phyloP scores from a whole-genome alignment of 2,888 invertebrate species.

The Callyntrura sp. region DNA sequence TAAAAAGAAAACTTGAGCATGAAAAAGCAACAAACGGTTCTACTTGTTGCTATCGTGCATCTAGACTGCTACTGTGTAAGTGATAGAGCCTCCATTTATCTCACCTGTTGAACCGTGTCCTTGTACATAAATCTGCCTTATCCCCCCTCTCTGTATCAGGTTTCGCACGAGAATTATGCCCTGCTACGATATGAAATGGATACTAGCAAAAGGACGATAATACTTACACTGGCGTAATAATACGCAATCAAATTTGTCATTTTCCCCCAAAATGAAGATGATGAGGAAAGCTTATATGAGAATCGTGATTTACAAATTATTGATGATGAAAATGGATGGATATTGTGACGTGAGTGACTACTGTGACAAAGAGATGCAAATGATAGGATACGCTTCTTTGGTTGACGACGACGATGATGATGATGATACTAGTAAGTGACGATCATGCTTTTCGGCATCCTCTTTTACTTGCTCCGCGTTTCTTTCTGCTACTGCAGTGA shows the following conservation, averaged over 20 bases:
- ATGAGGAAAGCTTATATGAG: conserved; percentile 63
- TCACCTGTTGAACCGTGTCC: conserved; percentile 77
- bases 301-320: conserved; percentile 76
- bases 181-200: not conserved
- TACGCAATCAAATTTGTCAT: too few species aligned
- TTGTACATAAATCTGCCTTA: too few species aligned
- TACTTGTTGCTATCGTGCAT: not conserved
- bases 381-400: too few species aligned
- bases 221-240: conserved; percentile 33
- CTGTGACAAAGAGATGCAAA: conserved; percentile 19
- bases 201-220: not conserved
- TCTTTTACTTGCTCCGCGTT: conserved; percentile 1
- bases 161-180: not conserved
- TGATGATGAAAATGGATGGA: conserved; percentile 66
- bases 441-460: conserved; percentile 68
- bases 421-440: too few species aligned
- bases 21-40: conserved; percentile 61
- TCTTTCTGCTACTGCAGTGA: conserved; percentile 51
- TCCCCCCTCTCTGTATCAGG: conserved; percentile 22
- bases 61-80: conserved; percentile 26
- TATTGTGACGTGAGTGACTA: conserved; percentile 76
- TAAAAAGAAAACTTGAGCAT: conserved; percentile 55
- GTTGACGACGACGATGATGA: too few species aligned
- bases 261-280: conserved; percentile 42
- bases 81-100: conserved; percentile 58